Conservation (phyloP, 2,888 invertebrate species). For the Anarsia innoxiella region DNA sequence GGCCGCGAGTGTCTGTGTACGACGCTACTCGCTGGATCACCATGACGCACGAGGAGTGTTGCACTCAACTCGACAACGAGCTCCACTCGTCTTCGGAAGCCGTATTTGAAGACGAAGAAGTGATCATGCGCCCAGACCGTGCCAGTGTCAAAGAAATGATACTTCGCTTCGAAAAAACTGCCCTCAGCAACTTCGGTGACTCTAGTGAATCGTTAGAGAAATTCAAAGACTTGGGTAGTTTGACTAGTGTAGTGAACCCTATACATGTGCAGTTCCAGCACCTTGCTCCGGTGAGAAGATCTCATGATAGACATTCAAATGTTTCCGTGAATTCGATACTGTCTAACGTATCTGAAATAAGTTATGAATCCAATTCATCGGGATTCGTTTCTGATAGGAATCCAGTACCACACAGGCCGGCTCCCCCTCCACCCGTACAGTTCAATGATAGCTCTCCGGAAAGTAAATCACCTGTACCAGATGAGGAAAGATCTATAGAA, state of each 20-base stretch:
- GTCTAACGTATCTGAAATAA: constrained; percentile 63
- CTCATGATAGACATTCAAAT: constrained; percentile 63
- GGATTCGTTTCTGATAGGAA: constrained; percentile 65
- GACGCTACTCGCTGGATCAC: constrained; percentile 34
- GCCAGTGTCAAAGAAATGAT: constrained; percentile 63
- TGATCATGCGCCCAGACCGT: constrained; percentile 51
- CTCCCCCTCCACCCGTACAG: constrained; percentile 63
- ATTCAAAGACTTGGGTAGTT: constrained; percentile 53
- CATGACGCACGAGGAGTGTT: constrained; percentile 62
- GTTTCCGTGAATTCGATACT: constrained; percentile 69
- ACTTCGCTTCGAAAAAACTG: constrained; percentile 57
- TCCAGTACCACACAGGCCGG: constrained; percentile 55
- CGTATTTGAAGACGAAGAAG: constrained; percentile 51
- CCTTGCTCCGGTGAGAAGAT: constrained; percentile 48
- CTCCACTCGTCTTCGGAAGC: constrained; percentile 42
- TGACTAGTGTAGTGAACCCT: constrained; percentile 59
- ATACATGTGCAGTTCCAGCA: constrained; percentile 56
- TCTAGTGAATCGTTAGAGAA: constrained; percentile 55
- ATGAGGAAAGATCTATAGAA: constrained; percentile 34
- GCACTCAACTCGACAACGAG: constrained; percentile 45
- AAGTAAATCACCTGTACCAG: constrained; percentile 40
- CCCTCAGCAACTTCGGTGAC: constrained; percentile 37
- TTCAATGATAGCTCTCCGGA: constrained; percentile 48
- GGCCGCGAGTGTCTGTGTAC: constrained; percentile 47
- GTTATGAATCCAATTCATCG: constrained; percentile 67